Conservation (phyloP, 2,797 vertebrate species). For the Acrossocheilus fasciatus region DNA sequence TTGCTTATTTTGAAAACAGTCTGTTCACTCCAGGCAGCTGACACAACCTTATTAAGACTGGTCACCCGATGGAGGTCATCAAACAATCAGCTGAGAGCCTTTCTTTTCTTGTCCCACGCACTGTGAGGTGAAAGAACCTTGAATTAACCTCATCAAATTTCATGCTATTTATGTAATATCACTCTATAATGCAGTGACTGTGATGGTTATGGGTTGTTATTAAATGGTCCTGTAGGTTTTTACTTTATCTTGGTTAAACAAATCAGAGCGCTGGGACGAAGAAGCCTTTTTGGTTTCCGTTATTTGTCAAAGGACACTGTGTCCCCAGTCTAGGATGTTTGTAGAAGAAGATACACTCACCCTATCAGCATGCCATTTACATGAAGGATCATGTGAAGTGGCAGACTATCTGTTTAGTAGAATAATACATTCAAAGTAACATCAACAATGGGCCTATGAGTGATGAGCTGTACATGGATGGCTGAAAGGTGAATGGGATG, state of each 20-base stretch:
- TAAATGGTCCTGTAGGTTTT: conserved; percentile 31
- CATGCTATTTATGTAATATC: conserved; percentile 40
- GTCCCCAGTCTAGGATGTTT: conserved; percentile 57
- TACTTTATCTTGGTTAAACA: conserved; percentile 57
- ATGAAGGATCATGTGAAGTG: conserved; percentile 70
- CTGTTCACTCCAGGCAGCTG: conserved; percentile 22
- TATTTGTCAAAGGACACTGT: conserved; percentile 68
- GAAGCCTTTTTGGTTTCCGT: conserved; percentile 59
- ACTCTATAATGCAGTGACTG: conserved; percentile 37
- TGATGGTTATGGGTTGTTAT: conserved; percentile 36
- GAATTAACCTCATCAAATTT: conserved; percentile 10
- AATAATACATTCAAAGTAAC: conserved; percentile 63
- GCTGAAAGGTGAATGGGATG: conserved; percentile 57
- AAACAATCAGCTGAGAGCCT: conserved; percentile 35
- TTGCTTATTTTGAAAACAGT: conserved; percentile 51
- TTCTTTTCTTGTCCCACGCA: neutral
- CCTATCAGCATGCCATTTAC: conserved; percentile 61
- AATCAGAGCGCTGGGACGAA: conserved; percentile 61
- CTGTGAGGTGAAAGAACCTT: conserved; percentile 4
- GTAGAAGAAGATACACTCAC: conserved; percentile 61
- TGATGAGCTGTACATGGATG: conserved; percentile 56
- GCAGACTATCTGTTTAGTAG: conserved; percentile 67
- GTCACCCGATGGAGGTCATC: conserved; percentile 25
- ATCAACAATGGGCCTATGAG: conserved; percentile 61
- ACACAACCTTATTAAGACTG: conserved; percentile 42